These are phyloP conservation scores for Parus major DNA, from an alignment of 2,113 vertebrate genomes.

Conservation along the genomic window DNA sequence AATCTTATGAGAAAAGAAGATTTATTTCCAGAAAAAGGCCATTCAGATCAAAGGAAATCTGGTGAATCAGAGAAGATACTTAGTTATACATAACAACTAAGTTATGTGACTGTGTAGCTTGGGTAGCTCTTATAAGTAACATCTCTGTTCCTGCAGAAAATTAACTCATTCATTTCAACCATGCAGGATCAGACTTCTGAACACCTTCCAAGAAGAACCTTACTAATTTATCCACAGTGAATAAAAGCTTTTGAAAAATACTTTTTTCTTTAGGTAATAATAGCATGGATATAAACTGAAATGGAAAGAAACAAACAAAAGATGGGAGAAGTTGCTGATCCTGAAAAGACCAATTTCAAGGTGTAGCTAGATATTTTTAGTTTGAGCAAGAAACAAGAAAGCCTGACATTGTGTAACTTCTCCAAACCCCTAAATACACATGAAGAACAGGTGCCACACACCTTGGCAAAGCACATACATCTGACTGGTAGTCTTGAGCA, in stretches of 20 bases:
- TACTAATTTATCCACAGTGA: background rate
- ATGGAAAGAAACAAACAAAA: background rate
- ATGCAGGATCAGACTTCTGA: background rate
- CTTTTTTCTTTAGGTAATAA: background rate
- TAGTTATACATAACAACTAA: background rate
- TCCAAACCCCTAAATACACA: background rate
- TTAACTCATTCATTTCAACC: background rate
- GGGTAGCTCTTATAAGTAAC: background rate
- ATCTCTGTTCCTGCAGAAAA: background rate
- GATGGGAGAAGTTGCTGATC: background rate
- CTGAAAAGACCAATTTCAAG: background rate
- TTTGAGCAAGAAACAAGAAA: background rate
- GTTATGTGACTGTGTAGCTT: background rate
- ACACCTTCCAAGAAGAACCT: background rate
- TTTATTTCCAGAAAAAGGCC: background rate
- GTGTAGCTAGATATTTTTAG: background rate
- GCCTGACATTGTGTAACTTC: background rate
- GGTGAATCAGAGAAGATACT: background rate
- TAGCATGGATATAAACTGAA: background rate
- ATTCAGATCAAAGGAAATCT: background rate
- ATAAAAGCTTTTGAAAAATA: background rate
- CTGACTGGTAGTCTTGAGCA: background rate
- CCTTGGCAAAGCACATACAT: background rate
- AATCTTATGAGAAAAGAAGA: background rate
- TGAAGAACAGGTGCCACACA: background rate